Base-by-base conservation (phyloP, 2,888 invertebrate species). In the Rhingia rostrata region DNA sequence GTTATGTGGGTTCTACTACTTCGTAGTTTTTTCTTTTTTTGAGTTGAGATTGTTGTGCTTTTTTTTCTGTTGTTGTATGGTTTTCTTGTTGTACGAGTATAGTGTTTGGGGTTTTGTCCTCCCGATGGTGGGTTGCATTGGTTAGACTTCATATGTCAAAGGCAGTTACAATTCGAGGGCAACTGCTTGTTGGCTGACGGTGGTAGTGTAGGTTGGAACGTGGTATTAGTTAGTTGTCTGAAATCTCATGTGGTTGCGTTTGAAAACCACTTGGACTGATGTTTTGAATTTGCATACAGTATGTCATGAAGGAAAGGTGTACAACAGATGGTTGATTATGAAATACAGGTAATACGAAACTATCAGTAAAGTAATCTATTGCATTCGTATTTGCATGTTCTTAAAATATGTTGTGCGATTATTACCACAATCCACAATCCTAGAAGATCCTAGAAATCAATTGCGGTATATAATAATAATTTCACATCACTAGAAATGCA, bases 91-190 rank as follows among this genome's bases (percentile, higher is more conserved):
- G 22, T 22, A 22, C 22, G 22, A 22, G 67, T 54, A 54, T 63
- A 66, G 30, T 67, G 49, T 54, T 67, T 64, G n/a, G 37, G 10
- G 47, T 43, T 0, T 37, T 49, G 7, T 56, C 51, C 56, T 37
- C 41, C 14, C 53, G 10, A 7, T 39, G 22, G 22, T 47, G 22
- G 22, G 22, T 22, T 22, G 22, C 12, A 30, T 43, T 45, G 66
- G 22, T 49, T 56, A 64, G 75, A 78, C 70, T 70, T 69, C 56
- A 66, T 74, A 79, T 84, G 83, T 84, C 83, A 79, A 73, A 78
- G 69, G 74, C 74, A 79, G 79, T 74, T 53, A 64, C 63, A 64
- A 22, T 82, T 77, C 53, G 58, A 49, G 43, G 51, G 83, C 56
- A 69, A 69, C 56, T 78, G 78, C 39, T 77, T 79, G 69, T 33